These are phyloP conservation scores for Ophiodon elongatus DNA, from an alignment of 2,113 vertebrate species.

Conservation along the genomic window DNA sequence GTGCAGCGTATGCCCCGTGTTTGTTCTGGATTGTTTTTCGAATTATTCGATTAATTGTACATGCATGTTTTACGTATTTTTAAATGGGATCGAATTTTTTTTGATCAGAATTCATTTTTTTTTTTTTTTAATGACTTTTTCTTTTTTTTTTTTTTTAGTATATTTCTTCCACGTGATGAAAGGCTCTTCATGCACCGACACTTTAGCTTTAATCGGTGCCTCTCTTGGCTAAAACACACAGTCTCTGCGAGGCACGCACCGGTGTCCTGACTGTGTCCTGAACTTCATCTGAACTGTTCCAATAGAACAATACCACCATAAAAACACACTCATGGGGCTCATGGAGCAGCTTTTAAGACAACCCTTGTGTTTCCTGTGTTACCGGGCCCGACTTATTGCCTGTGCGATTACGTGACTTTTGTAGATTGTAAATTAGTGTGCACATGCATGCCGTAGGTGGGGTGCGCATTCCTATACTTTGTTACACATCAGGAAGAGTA, in stretches of 20 bases:
- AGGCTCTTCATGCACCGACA: background rate
- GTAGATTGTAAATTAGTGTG: constrained; percentile 2
- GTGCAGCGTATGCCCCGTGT: background rate
- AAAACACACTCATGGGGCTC: constrained; percentile 49
- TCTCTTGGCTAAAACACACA: background rate
- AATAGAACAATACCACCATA: constrained; percentile 57
- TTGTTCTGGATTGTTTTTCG: background rate
- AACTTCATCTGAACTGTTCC: constrained; percentile 63
- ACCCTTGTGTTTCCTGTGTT: constrained; percentile 63
- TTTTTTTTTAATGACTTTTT: too few relatives aligned
- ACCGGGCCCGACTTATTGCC: constrained; percentile 38
- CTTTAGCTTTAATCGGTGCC: background rate
- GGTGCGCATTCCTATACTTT: constrained; percentile 45
- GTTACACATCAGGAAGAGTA: constrained; percentile 65
- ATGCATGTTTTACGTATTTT: background rate
- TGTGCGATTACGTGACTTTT: constrained; percentile 14
- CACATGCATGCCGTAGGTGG: constrained; percentile 23
- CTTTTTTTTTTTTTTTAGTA: background rate
- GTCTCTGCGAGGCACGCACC: background rate
- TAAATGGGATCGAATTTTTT: background rate
- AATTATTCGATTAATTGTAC: too few relatives aligned
- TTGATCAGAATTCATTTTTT: too few relatives aligned
- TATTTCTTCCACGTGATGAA: background rate
- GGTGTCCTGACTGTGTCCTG: constrained; percentile 8
- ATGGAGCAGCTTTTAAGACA: constrained; percentile 58